phyloP scores from a whole-genome alignment of 1,140 invertebrate genomes.

The Lordiphosa collinella region DNA sequence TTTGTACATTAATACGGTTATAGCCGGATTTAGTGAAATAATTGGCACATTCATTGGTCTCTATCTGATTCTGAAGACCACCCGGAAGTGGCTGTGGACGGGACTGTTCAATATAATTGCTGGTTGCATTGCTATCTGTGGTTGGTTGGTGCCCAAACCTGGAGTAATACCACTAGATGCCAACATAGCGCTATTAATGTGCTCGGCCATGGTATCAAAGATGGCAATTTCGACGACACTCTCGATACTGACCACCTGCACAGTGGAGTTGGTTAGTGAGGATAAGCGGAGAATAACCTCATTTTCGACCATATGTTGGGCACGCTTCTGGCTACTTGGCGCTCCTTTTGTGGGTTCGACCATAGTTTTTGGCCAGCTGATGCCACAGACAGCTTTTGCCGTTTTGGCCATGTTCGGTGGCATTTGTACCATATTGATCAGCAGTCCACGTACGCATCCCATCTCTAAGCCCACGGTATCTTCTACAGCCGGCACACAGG shows the following conservation, averaged over 20 bases:
- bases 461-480: constrained; percentile 33
- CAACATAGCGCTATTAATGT: constrained; percentile 71
- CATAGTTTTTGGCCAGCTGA: constrained; percentile 66
- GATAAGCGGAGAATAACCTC: constrained; percentile 72
- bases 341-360: constrained; percentile 75
- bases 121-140: constrained; percentile 67
- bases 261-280: constrained; percentile 65
- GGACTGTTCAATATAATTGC: constrained; percentile 75
- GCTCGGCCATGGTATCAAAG: constrained; percentile 77
- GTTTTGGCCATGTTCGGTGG: constrained; percentile 70
- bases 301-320: constrained; percentile 78
- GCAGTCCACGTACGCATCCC: constrained; percentile 72
- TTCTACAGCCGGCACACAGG: constrained; percentile 28
- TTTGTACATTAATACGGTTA: constrained; percentile 75
- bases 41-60: constrained; percentile 79
- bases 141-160: constrained; percentile 70
- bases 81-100: constrained; percentile 72
- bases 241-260: constrained; percentile 78
- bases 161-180: constrained; percentile 49
- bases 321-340: constrained; percentile 74
- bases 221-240: constrained; percentile 74
- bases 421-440: constrained; percentile 62
- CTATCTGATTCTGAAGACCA: constrained; percentile 69
- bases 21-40: constrained; percentile 77
- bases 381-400: constrained; percentile 73